Evolutionary conservation across 1,140 invertebrate species (phyloP).

Genomic region (Drosophila pallidifrons): DNA sequence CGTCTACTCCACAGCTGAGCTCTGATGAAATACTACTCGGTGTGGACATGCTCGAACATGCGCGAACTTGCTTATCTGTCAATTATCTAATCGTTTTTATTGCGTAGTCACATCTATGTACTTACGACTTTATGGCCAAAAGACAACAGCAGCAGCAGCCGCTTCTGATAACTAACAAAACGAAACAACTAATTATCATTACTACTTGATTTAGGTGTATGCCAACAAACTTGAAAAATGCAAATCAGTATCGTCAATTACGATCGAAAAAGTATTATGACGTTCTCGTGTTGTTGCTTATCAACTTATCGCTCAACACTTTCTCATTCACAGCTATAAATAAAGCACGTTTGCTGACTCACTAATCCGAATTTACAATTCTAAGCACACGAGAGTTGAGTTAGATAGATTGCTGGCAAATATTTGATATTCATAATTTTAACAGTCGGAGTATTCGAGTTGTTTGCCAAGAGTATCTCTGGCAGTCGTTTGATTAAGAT

Average conservation of each 20-base stretch:
- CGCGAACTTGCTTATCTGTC: not conserved
- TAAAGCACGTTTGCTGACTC: not conserved
- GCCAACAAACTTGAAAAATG: not conserved
- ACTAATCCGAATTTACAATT: slow-evolving; percentile 47
- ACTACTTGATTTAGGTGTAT: not conserved
- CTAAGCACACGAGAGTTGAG: not conserved
- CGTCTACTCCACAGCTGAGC: not conserved
- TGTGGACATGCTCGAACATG: not conserved
- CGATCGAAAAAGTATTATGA: not conserved
- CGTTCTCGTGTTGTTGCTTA: not conserved
- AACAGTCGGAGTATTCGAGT: not conserved
- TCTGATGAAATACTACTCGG: slow-evolving; percentile 3
- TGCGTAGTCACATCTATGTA: not conserved
- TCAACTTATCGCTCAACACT: slow-evolving; percentile 2
- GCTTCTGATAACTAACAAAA: not conserved
- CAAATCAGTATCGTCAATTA: not conserved
- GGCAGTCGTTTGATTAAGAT: slow-evolving; percentile 9
- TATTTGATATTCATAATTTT: slow-evolving; percentile 12
- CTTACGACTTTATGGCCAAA: slow-evolving; percentile 1
- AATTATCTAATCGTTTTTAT: slow-evolving; percentile 6
- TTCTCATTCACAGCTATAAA: slow-evolving; percentile 9
- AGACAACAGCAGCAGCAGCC: not conserved
- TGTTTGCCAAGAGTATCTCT: slow-evolving; percentile 25
- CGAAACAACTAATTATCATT: not conserved
- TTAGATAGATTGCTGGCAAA: slow-evolving; percentile 4